phyloP scores from a whole-genome alignment of 2,888 invertebrate genomes.

The Rhamphomyia laevipes region DNA sequence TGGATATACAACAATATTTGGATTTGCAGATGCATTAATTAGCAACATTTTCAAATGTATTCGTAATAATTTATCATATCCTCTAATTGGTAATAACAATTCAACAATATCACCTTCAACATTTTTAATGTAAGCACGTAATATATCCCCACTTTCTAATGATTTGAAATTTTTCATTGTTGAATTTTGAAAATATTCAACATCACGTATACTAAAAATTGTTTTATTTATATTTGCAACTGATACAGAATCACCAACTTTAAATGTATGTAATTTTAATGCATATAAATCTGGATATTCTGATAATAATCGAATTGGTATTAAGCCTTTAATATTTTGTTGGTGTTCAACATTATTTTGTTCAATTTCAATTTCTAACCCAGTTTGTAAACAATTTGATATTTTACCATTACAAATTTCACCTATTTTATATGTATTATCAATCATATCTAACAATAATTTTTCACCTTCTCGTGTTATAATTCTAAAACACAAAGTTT shows the following conservation, averaged over 20 bases:
- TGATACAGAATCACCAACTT: slow-evolving; percentile 19
- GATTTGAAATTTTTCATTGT: slow-evolving; percentile 25
- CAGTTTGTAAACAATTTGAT: slow-evolving; percentile 26
- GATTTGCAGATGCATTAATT: slow-evolving; percentile 15
- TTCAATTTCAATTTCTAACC: slow-evolving; percentile 32
- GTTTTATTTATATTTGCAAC: slow-evolving; percentile 30
- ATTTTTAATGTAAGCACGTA: slow-evolving; percentile 30
- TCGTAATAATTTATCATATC: slow-evolving; percentile 28
- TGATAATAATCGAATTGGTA: slow-evolving; percentile 33
- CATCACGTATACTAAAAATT: slow-evolving; percentile 33
- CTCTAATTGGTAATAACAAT: slow-evolving; percentile 27
- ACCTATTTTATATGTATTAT: slow-evolving; percentile 27
- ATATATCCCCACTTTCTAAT: slow-evolving; percentile 26
- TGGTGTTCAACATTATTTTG: slow-evolving; percentile 14
- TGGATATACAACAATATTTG: slow-evolving; percentile 21
- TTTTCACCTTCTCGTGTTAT: slow-evolving; percentile 22
- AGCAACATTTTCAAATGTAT: slow-evolving; percentile 33
- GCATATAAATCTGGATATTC: slow-evolving; percentile 29
- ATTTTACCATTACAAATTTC: slow-evolving; percentile 29
- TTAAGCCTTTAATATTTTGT: slow-evolving; percentile 27
- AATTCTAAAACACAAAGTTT: slow-evolving; percentile 30
- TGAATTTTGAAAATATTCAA: slow-evolving; percentile 24
- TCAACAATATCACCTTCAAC: slow-evolving; percentile 28
- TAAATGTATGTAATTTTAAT: slow-evolving; percentile 23
- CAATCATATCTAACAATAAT: slow-evolving; percentile 25